These are phyloP conservation scores for Odontamblyopus lacepedii DNA, from an alignment of 2,797 vertebrate species.

Conservation along the genomic window DNA sequence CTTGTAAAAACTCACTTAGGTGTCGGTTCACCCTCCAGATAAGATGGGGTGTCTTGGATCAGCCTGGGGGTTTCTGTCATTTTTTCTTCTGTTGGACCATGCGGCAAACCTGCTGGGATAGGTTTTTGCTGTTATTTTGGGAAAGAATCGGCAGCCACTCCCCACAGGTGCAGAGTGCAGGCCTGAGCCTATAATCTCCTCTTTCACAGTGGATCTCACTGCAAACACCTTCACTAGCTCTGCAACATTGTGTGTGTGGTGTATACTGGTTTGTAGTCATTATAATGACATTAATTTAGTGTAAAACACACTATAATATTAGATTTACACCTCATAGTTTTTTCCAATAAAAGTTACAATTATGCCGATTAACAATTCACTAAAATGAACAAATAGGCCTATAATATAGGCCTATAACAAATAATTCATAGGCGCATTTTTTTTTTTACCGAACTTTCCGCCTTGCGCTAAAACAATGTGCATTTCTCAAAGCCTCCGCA, in stretches of 20 bases:
- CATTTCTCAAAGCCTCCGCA: no score
- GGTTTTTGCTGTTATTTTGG: conserved; percentile 50
- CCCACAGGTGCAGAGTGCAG: conserved; percentile 66
- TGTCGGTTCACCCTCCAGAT: conserved; percentile 55
- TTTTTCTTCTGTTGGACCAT: conserved; percentile 44
- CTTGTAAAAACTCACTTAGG: conserved; percentile 57
- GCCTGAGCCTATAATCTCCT: conserved; percentile 64
- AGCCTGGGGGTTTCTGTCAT: conserved; percentile 38
- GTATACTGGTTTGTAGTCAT: not conserved
- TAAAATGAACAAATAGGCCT: no score
- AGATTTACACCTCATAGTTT: no score
- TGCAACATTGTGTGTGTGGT: not conserved
- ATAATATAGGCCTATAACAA: no score
- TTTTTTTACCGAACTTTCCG: no score
- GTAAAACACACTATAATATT: no score
- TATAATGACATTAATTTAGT: no score
- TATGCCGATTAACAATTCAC: no score
- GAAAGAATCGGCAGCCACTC: conserved; percentile 54
- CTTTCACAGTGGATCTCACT: conserved; percentile 52
- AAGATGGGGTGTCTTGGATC: conserved; percentile 36
- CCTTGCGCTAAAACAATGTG: no score
- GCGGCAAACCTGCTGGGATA: conserved; percentile 47
- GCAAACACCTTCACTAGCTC: conserved; percentile 25
- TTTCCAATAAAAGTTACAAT: no score
- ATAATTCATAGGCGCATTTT: no score